Evolutionary conservation across 2,113 vertebrate species (phyloP).

Genomic region (Penelope pileata): DNA sequence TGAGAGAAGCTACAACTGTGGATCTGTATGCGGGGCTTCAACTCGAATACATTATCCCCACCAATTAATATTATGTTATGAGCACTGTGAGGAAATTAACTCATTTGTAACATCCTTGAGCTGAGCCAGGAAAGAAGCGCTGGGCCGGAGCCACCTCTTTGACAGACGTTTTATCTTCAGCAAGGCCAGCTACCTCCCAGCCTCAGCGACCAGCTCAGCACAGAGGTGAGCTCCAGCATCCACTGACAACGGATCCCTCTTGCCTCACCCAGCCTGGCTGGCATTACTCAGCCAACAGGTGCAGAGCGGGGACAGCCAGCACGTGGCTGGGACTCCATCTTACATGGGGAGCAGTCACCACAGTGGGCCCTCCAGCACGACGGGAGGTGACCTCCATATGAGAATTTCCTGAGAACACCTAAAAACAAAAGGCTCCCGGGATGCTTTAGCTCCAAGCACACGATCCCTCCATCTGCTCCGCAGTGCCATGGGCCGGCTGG

Average conservation of each 20-base stretch:
- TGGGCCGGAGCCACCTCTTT: neutral
- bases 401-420: neutral
- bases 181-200: neutral
- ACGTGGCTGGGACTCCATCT: neutral
- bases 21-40: neutral
- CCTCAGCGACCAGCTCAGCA: neutral
- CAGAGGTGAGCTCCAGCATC: neutral
- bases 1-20: neutral
- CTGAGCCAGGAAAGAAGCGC: neutral
- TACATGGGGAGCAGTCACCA: neutral
- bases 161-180: neutral
- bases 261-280: neutral
- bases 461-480: neutral
- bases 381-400: neutral
- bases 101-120: neutral
- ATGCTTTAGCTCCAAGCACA: neutral
- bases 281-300: fast-evolving
- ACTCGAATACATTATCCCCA: neutral
- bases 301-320: neutral
- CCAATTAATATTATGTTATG: neutral
- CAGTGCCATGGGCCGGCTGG: fast-evolving
- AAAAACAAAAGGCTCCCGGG: neutral
- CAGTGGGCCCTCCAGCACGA: neutral
- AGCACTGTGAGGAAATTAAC: neutral
- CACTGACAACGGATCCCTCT: too few species aligned